Base-by-base conservation (phyloP, 1,140 invertebrate genomes). In the Drosophila bocqueti region DNA sequence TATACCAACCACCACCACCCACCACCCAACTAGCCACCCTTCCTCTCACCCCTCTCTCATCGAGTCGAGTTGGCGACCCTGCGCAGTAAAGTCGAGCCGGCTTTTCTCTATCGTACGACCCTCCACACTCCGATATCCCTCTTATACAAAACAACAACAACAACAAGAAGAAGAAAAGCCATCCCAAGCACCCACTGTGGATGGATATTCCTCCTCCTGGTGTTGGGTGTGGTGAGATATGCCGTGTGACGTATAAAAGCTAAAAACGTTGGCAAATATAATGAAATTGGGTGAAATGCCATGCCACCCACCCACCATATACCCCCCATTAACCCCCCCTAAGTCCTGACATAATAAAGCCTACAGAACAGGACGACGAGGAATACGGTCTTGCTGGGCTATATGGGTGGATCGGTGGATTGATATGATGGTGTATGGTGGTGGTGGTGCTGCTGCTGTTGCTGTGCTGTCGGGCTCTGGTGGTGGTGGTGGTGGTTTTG, bases 221-320 rank as follows among this genome's bases (percentile, higher is more conserved):
- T 65, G 58, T 69, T 84, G 71, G 81, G 86, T 86, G 86, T 91
- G 85, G 85, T 90, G 85, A 90, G 90, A 90, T 87, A 90, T 91
- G 82, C 85, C 85, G 90, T 90, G 90, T 90, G 86, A 86, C 82
- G 86, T 90, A 90, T 91, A 90, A 90, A 90, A 91, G 86, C 86
- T 90, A 86, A 90, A 90, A 90, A 90, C 82, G 86, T 91, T 91
- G 87, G 86, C 86, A 90, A 90, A 90, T 90, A 90, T 90, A 90
- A 90, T 90, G 86, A 90, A 90, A 90, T 90, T 90, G 86, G 86
- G 86, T 91, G 86, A 90, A 90, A 86, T 86, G 76, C 73, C 68
- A 61, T 47, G 67, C 67, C 76, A 49, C 76, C 43, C 59, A 54
- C 58, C 60, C 46, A 62, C 52, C 45, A n/a, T 45, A 50, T 36